phyloP scores from a whole-genome alignment of 2,888 invertebrate species.

The Carterocephalus palaemon region DNA sequence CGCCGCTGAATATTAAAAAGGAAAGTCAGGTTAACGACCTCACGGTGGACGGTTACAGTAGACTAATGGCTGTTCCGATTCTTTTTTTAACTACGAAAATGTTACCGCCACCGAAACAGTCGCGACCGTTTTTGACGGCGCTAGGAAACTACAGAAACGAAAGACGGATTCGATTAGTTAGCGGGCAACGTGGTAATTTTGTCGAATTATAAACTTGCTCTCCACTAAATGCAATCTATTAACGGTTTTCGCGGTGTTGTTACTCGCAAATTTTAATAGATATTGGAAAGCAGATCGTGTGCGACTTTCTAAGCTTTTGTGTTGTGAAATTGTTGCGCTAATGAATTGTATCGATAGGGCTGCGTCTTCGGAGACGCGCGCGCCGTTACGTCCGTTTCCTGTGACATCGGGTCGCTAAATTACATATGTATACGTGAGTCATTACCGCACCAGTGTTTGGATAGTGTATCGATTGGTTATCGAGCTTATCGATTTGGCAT shows the following conservation, averaged over 20 bases:
- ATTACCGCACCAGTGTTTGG: conserved; percentile 3
- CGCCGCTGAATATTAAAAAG: conserved; percentile 60
- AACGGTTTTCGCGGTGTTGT: conserved; percentile 39
- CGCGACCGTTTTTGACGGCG: conserved; percentile 43
- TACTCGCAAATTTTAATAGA: conserved; percentile 51
- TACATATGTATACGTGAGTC: background rate
- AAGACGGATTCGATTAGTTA: conserved; percentile 39
- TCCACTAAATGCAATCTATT: conserved; percentile 40
- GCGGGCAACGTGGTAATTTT: conserved; percentile 32
- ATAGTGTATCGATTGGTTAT: conserved; percentile 7
- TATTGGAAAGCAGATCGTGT: conserved; percentile 47
- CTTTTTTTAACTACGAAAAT: conserved; percentile 60
- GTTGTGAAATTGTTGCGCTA: conserved; percentile 32
- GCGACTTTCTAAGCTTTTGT: conserved; percentile 53
- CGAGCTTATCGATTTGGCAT: conserved; percentile 27
- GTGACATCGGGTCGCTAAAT: conserved; percentile 1
- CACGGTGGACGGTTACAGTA: conserved; percentile 49
- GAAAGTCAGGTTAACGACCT: conserved; percentile 68
- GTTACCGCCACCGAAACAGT: conserved; percentile 44
- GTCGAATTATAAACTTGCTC: conserved; percentile 43
- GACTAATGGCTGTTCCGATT: conserved; percentile 53
- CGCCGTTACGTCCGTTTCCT: conserved; percentile 10
- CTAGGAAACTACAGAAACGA: conserved; percentile 33
- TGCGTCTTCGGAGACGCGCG: conserved; percentile 20
- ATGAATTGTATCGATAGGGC: conserved; percentile 32